Evolutionary conservation across 2,888 invertebrate species (phyloP).

Genomic region (Coelopa pilipes): DNA sequence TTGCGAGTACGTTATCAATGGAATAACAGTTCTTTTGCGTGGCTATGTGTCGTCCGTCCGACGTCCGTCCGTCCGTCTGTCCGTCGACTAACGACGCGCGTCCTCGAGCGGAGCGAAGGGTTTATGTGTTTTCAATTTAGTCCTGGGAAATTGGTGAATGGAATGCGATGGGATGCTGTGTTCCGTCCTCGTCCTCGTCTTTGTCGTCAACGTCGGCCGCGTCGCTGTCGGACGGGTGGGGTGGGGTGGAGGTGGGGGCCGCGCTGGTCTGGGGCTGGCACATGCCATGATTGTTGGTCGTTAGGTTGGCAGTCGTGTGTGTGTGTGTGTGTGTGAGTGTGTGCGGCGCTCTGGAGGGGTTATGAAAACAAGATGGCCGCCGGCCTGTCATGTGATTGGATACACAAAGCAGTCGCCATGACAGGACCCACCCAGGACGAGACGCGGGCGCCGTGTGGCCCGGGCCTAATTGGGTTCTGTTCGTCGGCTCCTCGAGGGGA

Average conservation of each 20-base stretch:
- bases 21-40: constrained; percentile 34
- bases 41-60: constrained; percentile 17
- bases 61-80: constrained; percentile 26
- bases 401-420: constrained; percentile 38
- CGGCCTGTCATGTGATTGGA: constrained; percentile 55
- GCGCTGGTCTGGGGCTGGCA: not conserved
- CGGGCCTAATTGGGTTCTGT: too few species aligned
- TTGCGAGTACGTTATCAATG: constrained; percentile 35
- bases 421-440: not conserved
- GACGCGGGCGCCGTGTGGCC: too few species aligned
- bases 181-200: constrained; percentile 4
- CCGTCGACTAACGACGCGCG: constrained; percentile 40
- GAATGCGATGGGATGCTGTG: constrained; percentile 17
- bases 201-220: constrained; percentile 5
- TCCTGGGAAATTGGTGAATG: constrained; percentile 42
- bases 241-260: constrained; percentile 12
- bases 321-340: constrained; percentile 35
- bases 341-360: constrained; percentile 43
- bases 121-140: constrained; percentile 47
- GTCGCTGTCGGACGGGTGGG: too few species aligned
- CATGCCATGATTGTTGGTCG: constrained; percentile 37
- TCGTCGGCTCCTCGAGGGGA: too few species aligned
- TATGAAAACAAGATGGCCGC: constrained; percentile 55
- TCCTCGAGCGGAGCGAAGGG: constrained; percentile 40
- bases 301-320: constrained; percentile 23